These are phyloP conservation scores for Chalcosyrphus nemorum DNA, from an alignment of 2,888 invertebrate species.

Conservation along the genomic window DNA sequence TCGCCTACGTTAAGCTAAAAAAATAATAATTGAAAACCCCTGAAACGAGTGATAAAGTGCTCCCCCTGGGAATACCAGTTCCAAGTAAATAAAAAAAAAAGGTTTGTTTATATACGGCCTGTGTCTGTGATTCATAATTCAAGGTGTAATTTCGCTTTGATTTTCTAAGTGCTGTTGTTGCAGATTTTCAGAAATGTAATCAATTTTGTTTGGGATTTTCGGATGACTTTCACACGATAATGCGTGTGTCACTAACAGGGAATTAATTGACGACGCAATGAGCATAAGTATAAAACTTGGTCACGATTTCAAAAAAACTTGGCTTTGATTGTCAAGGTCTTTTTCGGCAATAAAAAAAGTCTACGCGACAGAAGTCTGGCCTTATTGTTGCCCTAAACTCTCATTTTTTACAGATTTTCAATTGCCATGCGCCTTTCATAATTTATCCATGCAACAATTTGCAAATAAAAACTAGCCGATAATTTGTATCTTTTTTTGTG, in stretches of 20 bases:
- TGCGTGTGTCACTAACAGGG: neutral
- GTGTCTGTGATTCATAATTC: slow-evolving; percentile 34
- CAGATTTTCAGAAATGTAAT: slow-evolving; percentile 17
- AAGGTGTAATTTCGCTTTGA: slow-evolving; percentile 12
- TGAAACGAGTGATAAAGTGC: slow-evolving; percentile 20
- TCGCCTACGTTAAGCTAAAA: neutral
- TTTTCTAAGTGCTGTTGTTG: neutral
- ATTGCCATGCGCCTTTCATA: slow-evolving; percentile 14
- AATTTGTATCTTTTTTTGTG: neutral
- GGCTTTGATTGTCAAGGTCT: slow-evolving; percentile 31
- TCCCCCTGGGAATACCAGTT: neutral
- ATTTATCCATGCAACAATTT: slow-evolving; percentile 35
- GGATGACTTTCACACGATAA: slow-evolving; percentile 15
- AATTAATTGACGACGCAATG: neutral
- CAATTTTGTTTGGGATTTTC: slow-evolving; percentile 47
- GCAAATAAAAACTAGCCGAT: neutral
- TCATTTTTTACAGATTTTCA: slow-evolving; percentile 1
- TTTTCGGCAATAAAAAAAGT: slow-evolving; percentile 8
- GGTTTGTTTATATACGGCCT: slow-evolving; percentile 26
- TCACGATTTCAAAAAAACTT: neutral
- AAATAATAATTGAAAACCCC: neutral
- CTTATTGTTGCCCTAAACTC: neutral
- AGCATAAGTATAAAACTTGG: neutral
- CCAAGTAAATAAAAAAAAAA: neutral
- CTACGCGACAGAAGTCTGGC: neutral